phyloP scores from a whole-genome alignment of 1,140 invertebrate species.

The Aporrectodea caliginosa region DNA sequence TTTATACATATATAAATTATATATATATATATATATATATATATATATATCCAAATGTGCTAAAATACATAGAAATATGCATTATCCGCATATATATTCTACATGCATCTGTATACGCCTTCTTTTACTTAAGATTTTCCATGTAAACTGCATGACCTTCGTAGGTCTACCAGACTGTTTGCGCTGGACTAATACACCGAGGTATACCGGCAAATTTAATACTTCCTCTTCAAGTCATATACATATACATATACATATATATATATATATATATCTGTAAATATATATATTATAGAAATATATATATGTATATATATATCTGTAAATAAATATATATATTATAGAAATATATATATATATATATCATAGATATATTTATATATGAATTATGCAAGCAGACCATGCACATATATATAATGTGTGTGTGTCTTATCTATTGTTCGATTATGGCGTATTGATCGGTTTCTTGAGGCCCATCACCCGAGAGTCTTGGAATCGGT shows the following conservation, averaged over 20 bases:
- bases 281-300: background rate
- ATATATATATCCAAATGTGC: background rate
- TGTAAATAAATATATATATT: background rate
- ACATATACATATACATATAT: background rate
- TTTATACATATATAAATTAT: background rate
- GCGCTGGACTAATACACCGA: no score
- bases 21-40: background rate
- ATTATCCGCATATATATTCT: no score
- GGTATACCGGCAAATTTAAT: no score
- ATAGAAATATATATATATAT: background rate
- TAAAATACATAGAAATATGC: background rate
- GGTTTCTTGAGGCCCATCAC: no score
- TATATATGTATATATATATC: background rate
- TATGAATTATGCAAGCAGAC: background rate
- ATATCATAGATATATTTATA: background rate
- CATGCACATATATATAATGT: background rate
- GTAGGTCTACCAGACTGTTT: no score
- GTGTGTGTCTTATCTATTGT: background rate
- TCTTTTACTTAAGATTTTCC: no score
- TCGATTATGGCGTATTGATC: no score
- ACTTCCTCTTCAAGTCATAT: no score
- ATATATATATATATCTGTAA: background rate
- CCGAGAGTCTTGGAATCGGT: background rate
- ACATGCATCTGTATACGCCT: no score
- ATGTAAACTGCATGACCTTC: no score